A percentile compares a stretch with the other conserved stretches of the same genome.
These are phyloP conservation scores for Neoarius graeffei DNA, from an alignment of 2,113 vertebrate species.

Conservation along the genomic window DNA sequence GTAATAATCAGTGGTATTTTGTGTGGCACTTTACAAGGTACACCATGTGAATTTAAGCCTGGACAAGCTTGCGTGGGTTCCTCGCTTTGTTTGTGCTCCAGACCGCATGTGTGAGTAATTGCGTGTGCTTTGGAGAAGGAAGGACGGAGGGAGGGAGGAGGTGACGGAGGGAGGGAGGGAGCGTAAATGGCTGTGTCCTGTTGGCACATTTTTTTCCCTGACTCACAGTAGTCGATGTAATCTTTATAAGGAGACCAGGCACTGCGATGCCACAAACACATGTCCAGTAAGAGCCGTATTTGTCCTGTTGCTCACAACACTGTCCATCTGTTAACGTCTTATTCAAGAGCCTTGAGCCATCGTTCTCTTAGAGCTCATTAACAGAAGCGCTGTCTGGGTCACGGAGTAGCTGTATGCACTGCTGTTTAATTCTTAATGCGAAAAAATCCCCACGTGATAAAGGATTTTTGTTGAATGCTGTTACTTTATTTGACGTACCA, in stretches of 20 bases:
- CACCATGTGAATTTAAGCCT: slow-evolving; percentile 1
- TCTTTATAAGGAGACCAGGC: slow-evolving; percentile 31
- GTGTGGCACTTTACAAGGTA: not conserved
- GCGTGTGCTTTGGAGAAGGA: slow-evolving; percentile 22
- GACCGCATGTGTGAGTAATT: slow-evolving; percentile 47
- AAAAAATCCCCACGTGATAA: too few relatives aligned
- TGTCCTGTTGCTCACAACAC: not conserved
- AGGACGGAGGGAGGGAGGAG: not conserved
- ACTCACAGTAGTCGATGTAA: slow-evolving; percentile 21
- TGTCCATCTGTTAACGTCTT: slow-evolving; percentile 30
- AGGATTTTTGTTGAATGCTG: not conserved
- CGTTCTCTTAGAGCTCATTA: not conserved
- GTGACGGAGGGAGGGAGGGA: not conserved
- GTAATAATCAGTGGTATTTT: not conserved
- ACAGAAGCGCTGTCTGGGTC: not conserved
- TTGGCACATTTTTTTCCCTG: slow-evolving; percentile 32
- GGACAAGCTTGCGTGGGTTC: slow-evolving; percentile 28
- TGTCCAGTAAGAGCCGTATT: slow-evolving; percentile 1
- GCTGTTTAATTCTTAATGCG: not conserved
- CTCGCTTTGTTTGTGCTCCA: slow-evolving; percentile 31
- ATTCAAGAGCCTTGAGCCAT: not conserved
- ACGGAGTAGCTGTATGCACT: not conserved
- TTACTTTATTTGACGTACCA: not conserved
- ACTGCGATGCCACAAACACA: slow-evolving; percentile 22
- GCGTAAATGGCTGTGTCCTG: slow-evolving; percentile 37